Evolutionary conservation across 37 sponge, comb jelly and placozoan genomes (phyloP).

Genomic region (Axinella damicornis): DNA sequence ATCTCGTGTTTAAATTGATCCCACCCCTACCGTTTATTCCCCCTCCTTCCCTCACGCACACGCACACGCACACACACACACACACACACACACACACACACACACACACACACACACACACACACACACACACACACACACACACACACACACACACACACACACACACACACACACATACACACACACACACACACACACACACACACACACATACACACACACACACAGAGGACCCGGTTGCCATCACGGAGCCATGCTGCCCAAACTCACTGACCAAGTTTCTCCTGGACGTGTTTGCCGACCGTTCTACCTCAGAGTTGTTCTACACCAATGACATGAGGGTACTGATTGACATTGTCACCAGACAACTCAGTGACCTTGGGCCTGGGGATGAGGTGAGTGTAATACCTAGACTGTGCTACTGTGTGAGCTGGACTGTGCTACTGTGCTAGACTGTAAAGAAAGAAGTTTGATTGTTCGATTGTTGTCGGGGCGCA

Average conservation of each 20-base stretch:
- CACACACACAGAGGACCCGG: constrained; percentile 79
- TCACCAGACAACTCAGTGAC: constrained; percentile 76
- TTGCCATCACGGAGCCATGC: constrained; percentile 68
- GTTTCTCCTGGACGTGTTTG: constrained; percentile 79
- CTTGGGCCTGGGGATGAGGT: constrained; percentile 74
- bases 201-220: constrained; percentile 7
- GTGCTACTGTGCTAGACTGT: too few species aligned
- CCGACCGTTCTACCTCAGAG: constrained; percentile 46
- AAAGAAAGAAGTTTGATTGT: too few species aligned
- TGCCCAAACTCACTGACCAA: constrained; percentile 83
- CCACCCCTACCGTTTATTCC: too few species aligned
- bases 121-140: constrained; percentile 25
- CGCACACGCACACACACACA: too few species aligned
- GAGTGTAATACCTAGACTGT: too few species aligned
- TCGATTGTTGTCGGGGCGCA: too few species aligned
- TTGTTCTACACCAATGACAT: constrained; percentile 89
- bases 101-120: constrained; percentile 3
- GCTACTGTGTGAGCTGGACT: too few species aligned
- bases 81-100: too few species aligned
- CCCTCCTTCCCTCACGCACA: not conserved
- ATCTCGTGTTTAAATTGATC: not conserved
- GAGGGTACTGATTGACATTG: constrained; percentile 85
- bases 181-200: constrained; percentile 4
- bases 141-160: constrained; percentile 6
- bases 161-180: constrained; percentile 1